Evolutionary conservation across 1,140 invertebrate genomes (phyloP).

Genomic region (Anadara kagoshimensis): DNA sequence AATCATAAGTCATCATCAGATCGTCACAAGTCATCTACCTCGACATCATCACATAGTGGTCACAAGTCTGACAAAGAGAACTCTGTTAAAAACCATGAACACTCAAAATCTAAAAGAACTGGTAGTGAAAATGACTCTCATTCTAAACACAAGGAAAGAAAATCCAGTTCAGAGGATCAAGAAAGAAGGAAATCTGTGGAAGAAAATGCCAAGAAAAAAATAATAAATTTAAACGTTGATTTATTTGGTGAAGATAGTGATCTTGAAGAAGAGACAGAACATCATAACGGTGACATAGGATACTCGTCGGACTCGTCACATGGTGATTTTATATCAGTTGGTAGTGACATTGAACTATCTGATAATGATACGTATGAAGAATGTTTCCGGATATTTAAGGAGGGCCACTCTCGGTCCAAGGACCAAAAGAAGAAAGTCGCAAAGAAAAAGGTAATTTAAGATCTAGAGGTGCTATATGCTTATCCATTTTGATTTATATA

Average conservation of each 20-base stretch:
- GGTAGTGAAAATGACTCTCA: not conserved
- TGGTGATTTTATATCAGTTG: constrained; percentile 15
- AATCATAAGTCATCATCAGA: constrained; percentile 11
- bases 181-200: constrained; percentile 4
- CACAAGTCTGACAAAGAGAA: not conserved
- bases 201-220: constrained; percentile 41
- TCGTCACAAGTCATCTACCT: not conserved
- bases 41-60: not conserved
- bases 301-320: not conserved
- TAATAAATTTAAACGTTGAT: constrained; percentile 53
- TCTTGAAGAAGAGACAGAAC: constrained; percentile 18
- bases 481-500: not conserved
- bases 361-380: constrained; percentile 81
- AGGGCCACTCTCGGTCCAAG: constrained; percentile 49
- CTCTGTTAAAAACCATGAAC: not conserved
- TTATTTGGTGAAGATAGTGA: constrained; percentile 62
- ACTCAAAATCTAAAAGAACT: not conserved
- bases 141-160: not conserved
- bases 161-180: not conserved
- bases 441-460: constrained; percentile 7
- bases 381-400: constrained; percentile 84
- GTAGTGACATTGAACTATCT: constrained; percentile 70
- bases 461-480: too few relatives aligned
- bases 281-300: not conserved
- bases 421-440: not conserved